Evolutionary conservation across 2,797 vertebrate species (phyloP), one percentile per base, ranked within the genome.

Genomic region (Trachops cirrhosus): DNA sequence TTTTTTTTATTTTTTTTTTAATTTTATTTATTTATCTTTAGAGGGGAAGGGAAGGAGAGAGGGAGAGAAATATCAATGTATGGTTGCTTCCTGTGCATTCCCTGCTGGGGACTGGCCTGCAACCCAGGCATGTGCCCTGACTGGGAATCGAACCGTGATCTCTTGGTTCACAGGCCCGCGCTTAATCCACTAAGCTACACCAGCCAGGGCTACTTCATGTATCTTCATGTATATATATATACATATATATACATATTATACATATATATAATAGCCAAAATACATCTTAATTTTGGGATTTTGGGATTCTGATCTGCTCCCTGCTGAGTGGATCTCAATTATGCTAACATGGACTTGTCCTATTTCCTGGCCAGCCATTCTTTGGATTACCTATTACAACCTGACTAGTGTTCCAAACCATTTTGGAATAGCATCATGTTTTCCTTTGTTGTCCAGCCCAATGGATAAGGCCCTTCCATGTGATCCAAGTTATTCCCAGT

Each of bases 251-350:
- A 26, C n/a, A n/a, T n/a, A n/a, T n/a, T n/a, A n/a, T n/a, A n/a
- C n/a, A n/a, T n/a, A n/a, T 79, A 24, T 88, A 95, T 86, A 77
- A 70, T 34, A 84, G 77, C 16, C 24, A 91, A 97, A 94, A 52
- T 59, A 7, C 29, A 88, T 82, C 48, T 89, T 88, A 54, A 85
- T 71, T 73, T 89, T 19, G 16, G 10, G 21, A 46, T 92, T 83
- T 89, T 14, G 16, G 9, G 21, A 46, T 92, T 83, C 41, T 22
- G 7, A 79, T 39, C 46, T 75, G 68, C 16, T 29, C 10, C 6
- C 6, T 78, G 57, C 15, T 64, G 37, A 4, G 1, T 75, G n/a
- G 19, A 1, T 70, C n/a, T 95, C 73, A 87, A 0, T 88, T 91
- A 89, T 32, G 8, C 10, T 68, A 84, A 89, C 2, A 52, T 16